These are phyloP conservation scores for Hedya salicella DNA, from an alignment of 2,888 invertebrate species.

Conservation along the genomic window DNA sequence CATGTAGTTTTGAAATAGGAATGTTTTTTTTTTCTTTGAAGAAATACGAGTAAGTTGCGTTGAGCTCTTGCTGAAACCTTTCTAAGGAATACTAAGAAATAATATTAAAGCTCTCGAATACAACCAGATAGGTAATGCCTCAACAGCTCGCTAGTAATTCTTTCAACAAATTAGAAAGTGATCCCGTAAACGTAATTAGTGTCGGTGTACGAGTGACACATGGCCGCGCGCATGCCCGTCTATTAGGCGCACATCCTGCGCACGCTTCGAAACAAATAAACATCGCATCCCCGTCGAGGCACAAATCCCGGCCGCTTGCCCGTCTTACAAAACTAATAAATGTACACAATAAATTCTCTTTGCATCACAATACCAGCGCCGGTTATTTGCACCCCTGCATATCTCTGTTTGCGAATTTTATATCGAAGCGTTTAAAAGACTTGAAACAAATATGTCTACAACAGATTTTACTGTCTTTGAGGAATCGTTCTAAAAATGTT, in stretches of 20 bases:
- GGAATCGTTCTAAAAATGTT: conserved; percentile 36
- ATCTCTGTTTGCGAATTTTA: conserved; percentile 45
- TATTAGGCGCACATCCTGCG: conserved; percentile 75
- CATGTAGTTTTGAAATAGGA: too few species aligned
- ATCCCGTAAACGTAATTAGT: conserved; percentile 43
- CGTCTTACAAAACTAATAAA: conserved; percentile 79
- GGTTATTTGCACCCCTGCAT: conserved; percentile 57
- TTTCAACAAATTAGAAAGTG: conserved; percentile 59
- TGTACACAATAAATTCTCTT: conserved; percentile 77
- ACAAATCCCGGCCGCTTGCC: conserved; percentile 71
- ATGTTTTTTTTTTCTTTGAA: too few species aligned
- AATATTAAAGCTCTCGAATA: not conserved
- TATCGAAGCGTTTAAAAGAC: conserved; percentile 38
- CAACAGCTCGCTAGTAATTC: conserved; percentile 50
- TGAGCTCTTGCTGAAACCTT: not conserved
- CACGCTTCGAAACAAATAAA: conserved; percentile 74
- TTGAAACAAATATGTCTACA: conserved; percentile 31
- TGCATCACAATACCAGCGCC: conserved; percentile 65
- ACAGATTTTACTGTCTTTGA: conserved; percentile 29
- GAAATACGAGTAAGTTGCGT: not conserved
- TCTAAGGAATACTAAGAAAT: not conserved
- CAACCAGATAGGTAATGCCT: conserved; percentile 43
- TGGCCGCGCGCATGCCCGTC: conserved; percentile 64
- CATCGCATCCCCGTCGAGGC: conserved; percentile 69
- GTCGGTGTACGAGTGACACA: conserved; percentile 63